A percentile compares a stretch with the other conserved stretches of the same genome.
These are phyloP conservation scores for Pseudorasbora parva DNA, from an alignment of 2,113 vertebrate species.

Conservation along the genomic window DNA sequence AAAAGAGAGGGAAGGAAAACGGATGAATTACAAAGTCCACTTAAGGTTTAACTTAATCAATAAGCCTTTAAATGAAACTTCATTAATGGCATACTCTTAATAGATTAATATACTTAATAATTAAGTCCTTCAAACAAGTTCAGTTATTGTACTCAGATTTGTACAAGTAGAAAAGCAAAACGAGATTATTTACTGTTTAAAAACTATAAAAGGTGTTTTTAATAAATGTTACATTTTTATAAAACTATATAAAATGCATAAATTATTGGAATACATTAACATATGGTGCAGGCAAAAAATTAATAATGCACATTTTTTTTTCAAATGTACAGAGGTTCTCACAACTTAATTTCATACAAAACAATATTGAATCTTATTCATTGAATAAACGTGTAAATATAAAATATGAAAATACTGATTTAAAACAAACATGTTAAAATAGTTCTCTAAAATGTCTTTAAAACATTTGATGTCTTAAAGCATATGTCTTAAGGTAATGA, in stretches of 20 bases:
- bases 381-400: not conserved
- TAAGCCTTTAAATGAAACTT: not conserved
- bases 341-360: not conserved
- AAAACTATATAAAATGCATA: not conserved
- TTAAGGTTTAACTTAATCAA: conserved; percentile 7
- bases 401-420: not conserved
- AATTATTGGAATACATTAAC: not conserved
- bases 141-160: not conserved
- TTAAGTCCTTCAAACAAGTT: not conserved
- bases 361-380: not conserved
- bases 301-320: not conserved
- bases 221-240: not conserved
- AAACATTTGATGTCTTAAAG: not conserved
- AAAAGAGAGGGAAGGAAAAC: not conserved
- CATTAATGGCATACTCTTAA: conserved; percentile 16
- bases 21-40: not conserved
- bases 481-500: not conserved
- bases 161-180: not conserved
- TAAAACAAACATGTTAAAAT: not conserved
- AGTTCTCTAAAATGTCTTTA: not conserved
- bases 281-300: not conserved
- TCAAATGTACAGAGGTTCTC: not conserved
- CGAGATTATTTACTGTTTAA: not conserved
- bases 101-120: conserved; percentile 26
- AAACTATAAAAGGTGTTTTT: not conserved